Conservation (phyloP, 2,113 vertebrate genomes). For the Uria lomvia region DNA sequence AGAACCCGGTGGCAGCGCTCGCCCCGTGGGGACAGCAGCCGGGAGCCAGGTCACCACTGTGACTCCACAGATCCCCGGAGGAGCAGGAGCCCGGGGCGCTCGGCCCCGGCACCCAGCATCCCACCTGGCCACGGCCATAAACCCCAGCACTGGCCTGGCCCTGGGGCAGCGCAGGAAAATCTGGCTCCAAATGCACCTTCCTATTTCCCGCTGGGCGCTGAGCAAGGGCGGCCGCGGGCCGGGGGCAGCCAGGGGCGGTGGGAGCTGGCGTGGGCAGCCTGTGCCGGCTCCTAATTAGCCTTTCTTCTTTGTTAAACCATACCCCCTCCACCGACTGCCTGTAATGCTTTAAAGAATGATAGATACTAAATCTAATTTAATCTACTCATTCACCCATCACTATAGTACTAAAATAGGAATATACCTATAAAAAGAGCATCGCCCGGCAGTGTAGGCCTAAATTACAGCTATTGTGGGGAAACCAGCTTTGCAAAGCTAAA, state of each 20-base stretch:
- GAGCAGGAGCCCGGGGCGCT: background rate
- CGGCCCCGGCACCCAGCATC: background rate
- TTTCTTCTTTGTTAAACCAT: background rate
- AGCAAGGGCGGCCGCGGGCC: background rate
- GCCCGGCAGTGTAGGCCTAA: constrained; percentile 51
- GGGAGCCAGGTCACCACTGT: background rate
- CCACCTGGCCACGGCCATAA: background rate
- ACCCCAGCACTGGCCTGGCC: background rate
- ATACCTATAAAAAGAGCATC: constrained; percentile 58
- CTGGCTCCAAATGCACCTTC: background rate
- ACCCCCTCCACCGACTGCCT: background rate
- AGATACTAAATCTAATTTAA: constrained; percentile 52
- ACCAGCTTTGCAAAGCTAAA: constrained; percentile 30
- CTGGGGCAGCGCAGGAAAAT: background rate
- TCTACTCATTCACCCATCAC: constrained; percentile 55
- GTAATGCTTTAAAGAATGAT: constrained; percentile 16
- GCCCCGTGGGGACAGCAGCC: background rate
- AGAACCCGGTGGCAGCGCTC: background rate
- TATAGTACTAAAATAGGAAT: constrained; percentile 46
- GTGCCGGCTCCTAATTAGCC: background rate
- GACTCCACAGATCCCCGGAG: background rate
- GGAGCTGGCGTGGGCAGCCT: background rate
- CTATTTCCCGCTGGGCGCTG: rapidly evolving
- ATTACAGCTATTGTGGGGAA: constrained; percentile 44
- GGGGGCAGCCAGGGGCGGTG: background rate